Base-by-base conservation (phyloP, 2,888 invertebrate genomes). In the Formica aserva region DNA sequence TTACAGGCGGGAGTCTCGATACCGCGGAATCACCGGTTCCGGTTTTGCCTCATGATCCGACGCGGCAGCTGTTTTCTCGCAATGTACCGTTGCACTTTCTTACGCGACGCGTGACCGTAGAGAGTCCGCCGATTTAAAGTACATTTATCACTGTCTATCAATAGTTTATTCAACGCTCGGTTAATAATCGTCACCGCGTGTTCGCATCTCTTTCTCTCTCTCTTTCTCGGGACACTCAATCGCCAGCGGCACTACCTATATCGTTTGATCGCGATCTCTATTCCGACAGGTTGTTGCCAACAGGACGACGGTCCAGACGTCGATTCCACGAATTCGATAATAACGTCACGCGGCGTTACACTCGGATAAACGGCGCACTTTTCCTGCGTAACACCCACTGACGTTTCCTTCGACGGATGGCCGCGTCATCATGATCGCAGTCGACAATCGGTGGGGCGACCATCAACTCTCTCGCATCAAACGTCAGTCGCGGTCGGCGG, bases 401-500 rank as follows among this genome's bases (percentile, higher is more conserved):
- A 72, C 60, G 18, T 72, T 62, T 72, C 60, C 78, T 26, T 22
- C 45, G 38, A 32, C 71, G 22, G 18, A 18, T 18, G 26, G 11
- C n/a, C 60, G 26, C 63, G 81, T 81, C 62, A 75, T 81, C 62
- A 65, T 65, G 78, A 63, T 63, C 81, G 62, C 41, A 13, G 15
- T 45, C 65, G 81, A 82, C 35, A 1, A 57, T 29, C 29, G 65
- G 41, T 13, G 48, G 35, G 60, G 48, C 29, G 69, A 38, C 48
- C 62, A 38, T 75, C 41, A 3, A 45, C 71, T 84, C 60, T 41
- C 71, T 84, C 85, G 84, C 82, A 75, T 45, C 89, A 85, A 67
- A 92, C 92, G 92, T 94, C 94, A 94, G 93, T 93, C 94, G 93
- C 94, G 92, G 91, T 92, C 94, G 94, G 91, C 93, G 93, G 94